A percentile compares a stretch with the other conserved stretches of the same genome.
Evolutionary conservation across 2,888 invertebrate species (phyloP).

Genomic region (Apamea anceps): DNA sequence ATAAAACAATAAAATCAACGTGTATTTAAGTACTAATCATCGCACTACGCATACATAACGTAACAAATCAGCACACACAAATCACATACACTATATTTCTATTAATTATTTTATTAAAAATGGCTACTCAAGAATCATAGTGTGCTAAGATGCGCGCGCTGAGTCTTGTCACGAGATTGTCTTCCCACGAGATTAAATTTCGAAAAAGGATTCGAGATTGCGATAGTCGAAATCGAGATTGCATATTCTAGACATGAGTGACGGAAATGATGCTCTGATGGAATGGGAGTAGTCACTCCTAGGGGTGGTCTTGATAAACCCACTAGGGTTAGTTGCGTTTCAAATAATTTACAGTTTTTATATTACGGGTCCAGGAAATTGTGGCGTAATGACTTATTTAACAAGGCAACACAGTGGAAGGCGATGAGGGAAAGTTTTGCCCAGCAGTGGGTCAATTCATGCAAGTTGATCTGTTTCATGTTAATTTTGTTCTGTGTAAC

Average conservation of each 20-base stretch:
- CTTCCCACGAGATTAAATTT: not conserved
- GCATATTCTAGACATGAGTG: too few species aligned
- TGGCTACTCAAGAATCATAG: not conserved
- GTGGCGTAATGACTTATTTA: not conserved
- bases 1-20: not conserved
- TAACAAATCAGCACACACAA: not conserved
- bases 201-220: not conserved
- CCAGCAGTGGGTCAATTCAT: not conserved
- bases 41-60: not conserved
- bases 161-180: not conserved
- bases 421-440: not conserved
- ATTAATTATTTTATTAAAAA: not conserved
- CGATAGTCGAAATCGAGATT: not conserved
- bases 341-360: slow-evolving; percentile 1
- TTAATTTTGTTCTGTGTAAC: not conserved
- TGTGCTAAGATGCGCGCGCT: not conserved
- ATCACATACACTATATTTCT: not conserved
- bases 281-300: not conserved
- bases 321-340: not conserved
- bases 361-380: not conserved
- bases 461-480: not conserved
- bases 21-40: not conserved
- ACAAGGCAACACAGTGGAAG: not conserved
- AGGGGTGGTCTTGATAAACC: not conserved
- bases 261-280: not conserved